Evolutionary conservation across 2,797 vertebrate species (phyloP), one percentile per base, ranked within the genome.

Genomic region (Morus bassanus): DNA sequence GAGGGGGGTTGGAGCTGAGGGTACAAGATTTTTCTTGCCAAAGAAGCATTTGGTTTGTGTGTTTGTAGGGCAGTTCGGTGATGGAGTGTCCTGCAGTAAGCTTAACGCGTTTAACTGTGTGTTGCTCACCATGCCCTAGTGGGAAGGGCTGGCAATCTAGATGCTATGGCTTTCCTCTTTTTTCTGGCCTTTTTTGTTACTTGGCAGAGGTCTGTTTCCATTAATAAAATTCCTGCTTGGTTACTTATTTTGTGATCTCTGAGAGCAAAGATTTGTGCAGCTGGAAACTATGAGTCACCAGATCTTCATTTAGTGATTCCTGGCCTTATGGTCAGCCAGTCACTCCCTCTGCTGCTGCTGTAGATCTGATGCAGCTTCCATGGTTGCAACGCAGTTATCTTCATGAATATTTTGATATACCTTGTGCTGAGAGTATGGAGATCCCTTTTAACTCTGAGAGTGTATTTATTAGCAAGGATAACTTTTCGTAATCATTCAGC

Each of bases 251-350:
- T 78, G 53, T 68, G 61, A 35, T 65, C 39, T 80, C 72, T 30
- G 27, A 46, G 88, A 2, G 21, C 57, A 77, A 24, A 75, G 77
- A 46, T 70, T 43, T 35, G 33, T 75, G 57, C 43, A 31, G 3
- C 70, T 84, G 77, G 92, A 60, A 70, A 64, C n/a, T 15, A 9
- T 95, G 92, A 96, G 74, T 95, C 95, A 96, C 59, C 7, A 50
- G 31, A 31, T 85, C 76, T 51, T 81, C 14, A 2, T 59, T 65
- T 67, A 35, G 51, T 41, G 72, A 25, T 68, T 84, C 28, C 50
- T 82, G 39, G 86, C 54, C n/a, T 39, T 76, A 18, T 39, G 46
- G 39, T 60, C 60, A 76, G 50, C 39, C 72, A 25, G 85, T 53
- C 4, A 2, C n/a, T 86, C 39, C 11, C 61, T 53, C 23, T 76